A percentile compares a stretch with the other conserved stretches of the same genome.
phyloP scores from a whole-genome alignment of 2,113 vertebrate species.

The Scomber colias region DNA sequence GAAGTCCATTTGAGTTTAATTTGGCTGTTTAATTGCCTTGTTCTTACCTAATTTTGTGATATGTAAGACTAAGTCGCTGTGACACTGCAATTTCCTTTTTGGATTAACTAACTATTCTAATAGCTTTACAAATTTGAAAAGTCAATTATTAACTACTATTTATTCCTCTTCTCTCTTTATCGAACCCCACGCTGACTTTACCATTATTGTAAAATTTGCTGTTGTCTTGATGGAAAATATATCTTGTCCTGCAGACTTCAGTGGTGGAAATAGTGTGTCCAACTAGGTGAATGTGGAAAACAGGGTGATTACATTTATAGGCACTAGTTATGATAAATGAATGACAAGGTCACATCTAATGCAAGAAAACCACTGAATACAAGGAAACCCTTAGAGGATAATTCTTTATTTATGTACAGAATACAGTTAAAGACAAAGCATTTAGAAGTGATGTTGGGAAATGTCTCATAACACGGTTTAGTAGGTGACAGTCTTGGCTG shows the following conservation, averaged over 20 bases:
- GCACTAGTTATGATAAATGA: neutral
- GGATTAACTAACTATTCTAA: neutral
- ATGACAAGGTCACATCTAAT: neutral
- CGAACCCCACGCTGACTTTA: too few species aligned
- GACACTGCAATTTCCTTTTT: neutral
- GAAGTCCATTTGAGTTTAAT: too few species aligned
- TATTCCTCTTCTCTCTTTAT: neutral
- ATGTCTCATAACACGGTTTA: slow-evolving; percentile 65
- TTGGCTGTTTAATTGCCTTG: too few species aligned
- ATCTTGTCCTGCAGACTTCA: neutral
- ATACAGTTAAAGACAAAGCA: slow-evolving; percentile 62
- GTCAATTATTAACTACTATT: neutral
- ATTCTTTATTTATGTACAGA: slow-evolving; percentile 83
- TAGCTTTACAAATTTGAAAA: neutral
- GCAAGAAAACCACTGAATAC: neutral
- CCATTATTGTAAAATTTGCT: too few species aligned
- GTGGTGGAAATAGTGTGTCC: neutral
- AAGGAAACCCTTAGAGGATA: slow-evolving; percentile 24
- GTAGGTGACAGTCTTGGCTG: slow-evolving; percentile 86
- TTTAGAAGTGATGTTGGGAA: slow-evolving; percentile 8
- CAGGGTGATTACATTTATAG: neutral
- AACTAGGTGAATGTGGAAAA: neutral
- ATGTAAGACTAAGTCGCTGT: neutral
- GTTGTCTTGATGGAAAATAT: too few species aligned
- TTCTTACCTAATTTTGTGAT: neutral